These are phyloP conservation scores for Acanthococcus lagerstroemiae DNA, from an alignment of 2,888 invertebrate species.

Conservation along the genomic window DNA sequence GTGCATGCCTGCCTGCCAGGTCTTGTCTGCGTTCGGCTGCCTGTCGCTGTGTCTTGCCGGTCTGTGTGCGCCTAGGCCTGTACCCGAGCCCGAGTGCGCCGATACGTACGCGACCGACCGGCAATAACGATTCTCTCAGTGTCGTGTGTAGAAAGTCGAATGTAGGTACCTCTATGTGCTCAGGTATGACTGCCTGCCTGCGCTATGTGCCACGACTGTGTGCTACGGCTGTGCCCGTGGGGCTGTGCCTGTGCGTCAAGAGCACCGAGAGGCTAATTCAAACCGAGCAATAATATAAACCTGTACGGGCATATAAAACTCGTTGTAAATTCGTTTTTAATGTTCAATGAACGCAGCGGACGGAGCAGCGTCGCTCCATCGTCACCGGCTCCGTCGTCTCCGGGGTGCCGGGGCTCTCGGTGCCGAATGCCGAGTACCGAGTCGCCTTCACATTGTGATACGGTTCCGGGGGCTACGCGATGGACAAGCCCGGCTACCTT, in stretches of 20 bases:
- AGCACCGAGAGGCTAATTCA: conserved; percentile 3
- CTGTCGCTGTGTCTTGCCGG: too few species aligned
- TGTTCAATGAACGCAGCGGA: background rate
- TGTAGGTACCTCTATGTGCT: conserved; percentile 10
- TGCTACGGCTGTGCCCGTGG: too few species aligned
- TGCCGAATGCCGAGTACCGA: too few species aligned
- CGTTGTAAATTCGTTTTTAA: conserved; percentile 10
- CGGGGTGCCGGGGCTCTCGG: too few species aligned
- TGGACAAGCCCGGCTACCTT: conserved; percentile 27
- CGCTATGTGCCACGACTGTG: too few species aligned
- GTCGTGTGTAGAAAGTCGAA: background rate
- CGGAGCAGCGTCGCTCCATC: background rate
- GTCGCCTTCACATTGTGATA: background rate
- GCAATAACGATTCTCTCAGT: too few species aligned
- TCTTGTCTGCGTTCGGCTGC: too few species aligned
- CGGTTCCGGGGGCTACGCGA: conserved; percentile 19
- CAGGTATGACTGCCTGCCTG: too few species aligned
- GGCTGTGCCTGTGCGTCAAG: too few species aligned
- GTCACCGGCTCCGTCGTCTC: too few species aligned
- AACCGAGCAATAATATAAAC: conserved; percentile 3
- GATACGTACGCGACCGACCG: background rate
- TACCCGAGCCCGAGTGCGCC: background rate
- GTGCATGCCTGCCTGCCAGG: too few species aligned
- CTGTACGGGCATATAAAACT: conserved; percentile 9
- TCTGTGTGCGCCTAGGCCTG: too few species aligned